phyloP scores from a whole-genome alignment of 2,797 vertebrate species.

The Eulemur mongoz region DNA sequence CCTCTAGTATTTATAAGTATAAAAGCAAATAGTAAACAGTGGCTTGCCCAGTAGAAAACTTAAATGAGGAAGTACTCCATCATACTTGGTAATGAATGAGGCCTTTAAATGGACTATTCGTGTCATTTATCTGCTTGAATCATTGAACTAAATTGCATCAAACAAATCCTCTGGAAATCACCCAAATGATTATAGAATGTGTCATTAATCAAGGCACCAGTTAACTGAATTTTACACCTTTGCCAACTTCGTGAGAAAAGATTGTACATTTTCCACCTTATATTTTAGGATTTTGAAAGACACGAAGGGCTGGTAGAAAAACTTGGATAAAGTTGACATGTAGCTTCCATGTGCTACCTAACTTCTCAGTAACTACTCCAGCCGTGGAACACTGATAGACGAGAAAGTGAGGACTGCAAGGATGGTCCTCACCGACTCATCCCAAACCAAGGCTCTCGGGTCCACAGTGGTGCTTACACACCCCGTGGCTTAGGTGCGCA shows the following conservation, averaged over 20 bases:
- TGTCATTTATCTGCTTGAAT: slow-evolving; percentile 59
- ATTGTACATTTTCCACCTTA: neutral
- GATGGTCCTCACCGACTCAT: neutral
- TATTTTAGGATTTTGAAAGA: neutral
- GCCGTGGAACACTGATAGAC: neutral
- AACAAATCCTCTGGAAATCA: slow-evolving; percentile 59
- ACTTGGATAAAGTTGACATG: neutral
- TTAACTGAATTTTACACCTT: slow-evolving; percentile 38
- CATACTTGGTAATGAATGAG: slow-evolving; percentile 33
- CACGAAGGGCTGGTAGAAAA: neutral
- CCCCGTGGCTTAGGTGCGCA: neutral
- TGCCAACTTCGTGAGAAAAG: neutral
- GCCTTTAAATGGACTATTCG: slow-evolving; percentile 32
- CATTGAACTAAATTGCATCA: slow-evolving; percentile 57
- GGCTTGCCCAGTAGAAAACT: neutral
- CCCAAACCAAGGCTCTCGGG: neutral
- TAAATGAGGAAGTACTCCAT: neutral
- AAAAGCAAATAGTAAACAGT: neutral
- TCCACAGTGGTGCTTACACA: neutral
- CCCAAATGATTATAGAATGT: slow-evolving; percentile 28
- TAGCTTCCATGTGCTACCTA: neutral
- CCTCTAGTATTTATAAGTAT: neutral
- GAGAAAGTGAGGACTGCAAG: neutral
- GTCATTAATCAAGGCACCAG: slow-evolving; percentile 46
- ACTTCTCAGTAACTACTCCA: neutral